Base-by-base conservation (phyloP, 1,140 invertebrate species). In the Dreissena rostriformis region DNA sequence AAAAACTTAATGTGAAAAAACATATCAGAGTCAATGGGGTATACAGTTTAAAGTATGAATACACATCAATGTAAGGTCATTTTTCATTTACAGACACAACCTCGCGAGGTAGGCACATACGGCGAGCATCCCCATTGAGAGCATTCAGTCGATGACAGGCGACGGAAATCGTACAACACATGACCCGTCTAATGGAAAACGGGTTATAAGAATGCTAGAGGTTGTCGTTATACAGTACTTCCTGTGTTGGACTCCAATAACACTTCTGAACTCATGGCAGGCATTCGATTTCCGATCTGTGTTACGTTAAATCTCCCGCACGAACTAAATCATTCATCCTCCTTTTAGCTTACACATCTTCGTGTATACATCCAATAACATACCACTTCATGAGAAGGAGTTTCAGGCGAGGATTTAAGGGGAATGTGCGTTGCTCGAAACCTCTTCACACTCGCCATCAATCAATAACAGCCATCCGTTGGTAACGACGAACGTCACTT, bases 301-400 rank as follows among this genome's bases (percentile, higher is more conserved):
- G n/a, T 65, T 82, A 10, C 17, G 77, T 0, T 88, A 87, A 86
- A 90, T 94, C 82, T 93, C 89, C 19, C 88, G n/a, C 79, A 49
- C 87, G 88, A 39, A 89, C 84, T 14, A 96, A 98, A 22, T 96
- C 96, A 0, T 94, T 96, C 0, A 95, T 98, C 0, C 97, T 98
- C 71, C 94, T 98, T 5, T 92, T 98, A 71, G 96, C 97, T 2
- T 98, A 98, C 90, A 95, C 96, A 53, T 97, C 97, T 0, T 97
- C 96, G 0, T 98, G 97, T 91, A 97, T 97, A 91, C 98, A 98
- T 92, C 97, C 97, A 0, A 97, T 98, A 88, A 98, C 97, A 0
- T 98, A 98, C 91, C 98, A 97, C 93, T 98, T 98, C 94, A 97
- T 98, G 97, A 98, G 98, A 92, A 95, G 95, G 79, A 97, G 97